Evolutionary conservation across 2,113 vertebrate genomes (phyloP).

Genomic region (Marcusenius ussheri): DNA sequence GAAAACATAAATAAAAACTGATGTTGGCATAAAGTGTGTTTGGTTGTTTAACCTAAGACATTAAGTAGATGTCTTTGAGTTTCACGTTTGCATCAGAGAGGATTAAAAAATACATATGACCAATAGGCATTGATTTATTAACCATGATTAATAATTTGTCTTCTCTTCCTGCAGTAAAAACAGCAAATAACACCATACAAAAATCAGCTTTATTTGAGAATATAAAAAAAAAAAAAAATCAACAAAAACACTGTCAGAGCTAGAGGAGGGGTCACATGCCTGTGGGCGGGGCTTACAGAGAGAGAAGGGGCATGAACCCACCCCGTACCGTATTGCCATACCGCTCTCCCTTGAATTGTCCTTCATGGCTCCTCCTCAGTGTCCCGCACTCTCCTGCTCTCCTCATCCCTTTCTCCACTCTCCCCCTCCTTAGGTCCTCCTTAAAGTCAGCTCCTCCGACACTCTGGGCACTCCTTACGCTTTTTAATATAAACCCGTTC

Average conservation of each 20-base stretch:
- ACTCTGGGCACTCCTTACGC: not conserved
- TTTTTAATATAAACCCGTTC: not conserved
- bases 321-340: not conserved
- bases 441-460: not conserved
- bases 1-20: not conserved
- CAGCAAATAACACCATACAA: constrained; percentile 13
- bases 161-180: not conserved
- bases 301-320: not conserved
- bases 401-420: not conserved
- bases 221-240: constrained; percentile 3
- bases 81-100: not conserved
- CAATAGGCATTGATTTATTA: not conserved
- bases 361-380: not conserved
- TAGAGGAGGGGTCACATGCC: not conserved
- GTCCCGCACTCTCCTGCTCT: not conserved
- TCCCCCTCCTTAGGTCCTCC: not conserved
- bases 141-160: not conserved
- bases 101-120: not conserved
- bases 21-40: not conserved
- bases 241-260: constrained; percentile 1
- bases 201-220: constrained; percentile 17
- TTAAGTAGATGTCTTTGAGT: not conserved
- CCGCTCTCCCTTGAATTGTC: not conserved
- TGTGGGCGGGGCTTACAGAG: not conserved
- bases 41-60: not conserved